Conservation (phyloP, 1,140 invertebrate species). For the Drosophila bocqueti region DNA sequence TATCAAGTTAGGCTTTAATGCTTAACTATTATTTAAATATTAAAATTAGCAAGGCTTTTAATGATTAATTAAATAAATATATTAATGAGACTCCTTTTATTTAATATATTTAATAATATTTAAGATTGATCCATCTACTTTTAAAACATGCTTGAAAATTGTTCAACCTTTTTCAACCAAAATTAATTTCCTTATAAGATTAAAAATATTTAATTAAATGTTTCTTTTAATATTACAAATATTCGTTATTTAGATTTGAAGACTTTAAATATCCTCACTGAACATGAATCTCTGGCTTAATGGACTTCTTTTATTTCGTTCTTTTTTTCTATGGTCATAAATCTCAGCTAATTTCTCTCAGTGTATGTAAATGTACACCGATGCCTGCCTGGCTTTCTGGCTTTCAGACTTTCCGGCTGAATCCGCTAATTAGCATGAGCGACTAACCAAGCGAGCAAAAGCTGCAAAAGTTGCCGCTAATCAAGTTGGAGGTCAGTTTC, state of each 20-base stretch:
- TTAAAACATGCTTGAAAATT: no score
- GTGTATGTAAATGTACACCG: slow-evolving; percentile 43
- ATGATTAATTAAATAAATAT: no score
- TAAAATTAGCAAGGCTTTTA: no score
- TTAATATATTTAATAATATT: no score
- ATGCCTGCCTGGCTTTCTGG: slow-evolving; percentile 18
- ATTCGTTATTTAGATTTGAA: no score
- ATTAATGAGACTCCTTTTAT: no score
- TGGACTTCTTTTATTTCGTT: background rate
- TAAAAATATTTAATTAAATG: no score
- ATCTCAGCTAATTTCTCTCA: background rate
- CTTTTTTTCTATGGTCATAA: background rate
- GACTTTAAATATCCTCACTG: background rate
- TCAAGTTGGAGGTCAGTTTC: slow-evolving; percentile 79
- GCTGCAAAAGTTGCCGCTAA: slow-evolving; percentile 67
- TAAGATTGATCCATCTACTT: no score
- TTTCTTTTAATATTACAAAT: no score
- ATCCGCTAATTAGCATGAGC: slow-evolving; percentile 67
- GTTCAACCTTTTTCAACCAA: no score
- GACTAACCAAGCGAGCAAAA: slow-evolving; percentile 52
- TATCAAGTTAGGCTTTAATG: background rate
- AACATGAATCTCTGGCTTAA: background rate
- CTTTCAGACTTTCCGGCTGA: slow-evolving; percentile 37
- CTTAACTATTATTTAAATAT: background rate
- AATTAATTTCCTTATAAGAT: no score